phyloP scores from a whole-genome alignment of 2,797 vertebrate genomes.

The Sebastes minor region DNA sequence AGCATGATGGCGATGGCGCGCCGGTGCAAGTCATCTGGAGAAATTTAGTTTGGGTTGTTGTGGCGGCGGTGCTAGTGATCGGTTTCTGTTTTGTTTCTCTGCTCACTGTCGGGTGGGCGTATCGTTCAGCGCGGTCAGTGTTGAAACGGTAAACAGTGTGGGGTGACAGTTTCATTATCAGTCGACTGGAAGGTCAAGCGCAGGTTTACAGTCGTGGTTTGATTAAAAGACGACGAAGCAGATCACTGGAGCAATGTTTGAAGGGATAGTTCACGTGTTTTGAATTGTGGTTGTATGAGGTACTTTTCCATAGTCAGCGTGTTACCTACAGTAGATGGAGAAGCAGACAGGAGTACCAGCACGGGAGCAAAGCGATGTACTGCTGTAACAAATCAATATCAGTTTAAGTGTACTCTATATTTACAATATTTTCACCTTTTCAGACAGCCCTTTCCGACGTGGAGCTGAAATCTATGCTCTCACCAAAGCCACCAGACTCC shows the following conservation, averaged over 20 bases:
- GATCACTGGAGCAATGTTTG: neutral
- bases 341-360: too few relatives aligned
- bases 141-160: neutral
- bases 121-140: neutral
- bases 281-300: too few relatives aligned
- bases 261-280: too few relatives aligned
- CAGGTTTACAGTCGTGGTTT: neutral
- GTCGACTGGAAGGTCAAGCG: conserved; percentile 4
- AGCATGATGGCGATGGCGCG: neutral
- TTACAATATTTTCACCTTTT: too few relatives aligned
- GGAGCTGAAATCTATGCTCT: too few relatives aligned
- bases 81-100: neutral
- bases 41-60: neutral
- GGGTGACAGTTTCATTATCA: conserved; percentile 15
- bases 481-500: too few relatives aligned
- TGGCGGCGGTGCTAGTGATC: neutral
- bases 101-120: neutral
- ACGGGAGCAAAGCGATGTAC: too few relatives aligned
- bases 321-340: too few relatives aligned
- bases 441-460: too few relatives aligned
- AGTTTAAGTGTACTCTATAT: too few relatives aligned
- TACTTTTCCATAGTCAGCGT: too few relatives aligned
- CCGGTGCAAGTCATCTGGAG: neutral
- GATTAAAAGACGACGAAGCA: neutral
- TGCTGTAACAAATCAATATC: too few relatives aligned